Conservation (phyloP, 2,113 vertebrate species). For the Pseudopodoces humilis region DNA sequence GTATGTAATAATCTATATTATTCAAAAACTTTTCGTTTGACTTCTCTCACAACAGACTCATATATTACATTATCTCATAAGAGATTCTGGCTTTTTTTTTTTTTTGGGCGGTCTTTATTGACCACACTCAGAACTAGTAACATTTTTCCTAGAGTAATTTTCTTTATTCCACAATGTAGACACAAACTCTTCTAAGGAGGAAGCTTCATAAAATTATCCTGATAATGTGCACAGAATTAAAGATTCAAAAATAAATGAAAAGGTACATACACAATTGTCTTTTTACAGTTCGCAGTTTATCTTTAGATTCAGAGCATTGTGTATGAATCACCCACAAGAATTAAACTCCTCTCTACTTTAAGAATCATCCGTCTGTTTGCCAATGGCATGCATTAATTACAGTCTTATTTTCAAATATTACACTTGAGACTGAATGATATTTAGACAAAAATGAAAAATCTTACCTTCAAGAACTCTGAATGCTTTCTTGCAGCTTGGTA, state of each 20-base stretch:
- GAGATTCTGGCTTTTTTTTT: neutral
- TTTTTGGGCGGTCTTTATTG: neutral
- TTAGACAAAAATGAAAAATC: neutral
- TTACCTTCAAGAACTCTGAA: slow-evolving; percentile 82
- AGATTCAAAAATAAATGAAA: neutral
- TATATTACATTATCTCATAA: too few relatives aligned
- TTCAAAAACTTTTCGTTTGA: neutral
- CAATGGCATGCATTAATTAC: neutral
- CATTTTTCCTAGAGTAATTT: neutral
- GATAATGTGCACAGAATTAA: neutral
- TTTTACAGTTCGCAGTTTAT: neutral
- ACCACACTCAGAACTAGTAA: neutral
- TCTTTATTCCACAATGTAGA: neutral
- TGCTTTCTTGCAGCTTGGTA: slow-evolving; percentile 77
- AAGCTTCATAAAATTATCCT: neutral
- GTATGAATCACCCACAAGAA: neutral
- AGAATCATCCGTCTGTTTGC: neutral
- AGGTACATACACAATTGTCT: neutral
- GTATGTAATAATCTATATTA: neutral
- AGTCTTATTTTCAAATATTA: neutral
- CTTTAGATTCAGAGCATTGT: neutral
- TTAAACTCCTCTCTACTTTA: neutral
- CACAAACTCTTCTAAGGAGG: neutral
- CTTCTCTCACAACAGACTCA: neutral
- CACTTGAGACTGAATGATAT: neutral